A percentile compares a stretch with the other conserved stretches of the same genome.
These are phyloP conservation scores for Spermophilus dauricus DNA, from an alignment of 2,113 vertebrate species.

Conservation along the genomic window DNA sequence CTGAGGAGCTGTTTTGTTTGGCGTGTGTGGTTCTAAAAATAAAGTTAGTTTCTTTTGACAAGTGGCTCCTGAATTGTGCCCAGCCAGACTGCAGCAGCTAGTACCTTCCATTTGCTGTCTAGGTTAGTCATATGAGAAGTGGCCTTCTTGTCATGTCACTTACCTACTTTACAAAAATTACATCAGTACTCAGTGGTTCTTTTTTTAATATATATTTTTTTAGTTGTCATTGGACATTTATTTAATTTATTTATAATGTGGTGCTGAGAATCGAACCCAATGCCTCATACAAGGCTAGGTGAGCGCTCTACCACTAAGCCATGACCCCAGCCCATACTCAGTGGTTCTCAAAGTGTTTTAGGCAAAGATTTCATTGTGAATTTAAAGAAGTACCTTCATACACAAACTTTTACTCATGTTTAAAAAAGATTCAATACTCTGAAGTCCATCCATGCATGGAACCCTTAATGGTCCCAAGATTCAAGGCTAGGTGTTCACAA, in stretches of 20 bases:
- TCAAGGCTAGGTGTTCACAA: background rate
- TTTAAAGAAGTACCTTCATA: background rate
- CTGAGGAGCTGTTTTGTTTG: no score
- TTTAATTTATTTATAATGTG: no score
- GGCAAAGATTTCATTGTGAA: slow-evolving; percentile 46
- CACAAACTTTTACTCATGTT: background rate
- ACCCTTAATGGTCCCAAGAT: background rate
- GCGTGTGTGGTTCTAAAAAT: no score
- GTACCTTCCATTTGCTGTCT: background rate
- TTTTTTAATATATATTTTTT: no score
- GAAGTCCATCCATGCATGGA: background rate
- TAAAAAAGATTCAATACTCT: slow-evolving; percentile 38
- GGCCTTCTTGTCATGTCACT: background rate
- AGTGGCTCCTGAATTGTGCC: no score
- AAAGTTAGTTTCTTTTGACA: no score
- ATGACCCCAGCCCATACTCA: background rate
- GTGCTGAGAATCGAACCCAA: no score
- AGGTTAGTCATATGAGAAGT: background rate
- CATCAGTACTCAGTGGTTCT: no score
- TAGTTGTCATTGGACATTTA: no score
- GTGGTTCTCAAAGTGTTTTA: background rate
- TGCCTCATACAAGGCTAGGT: no score
- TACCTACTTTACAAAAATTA: background rate
- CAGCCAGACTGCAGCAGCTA: no score
- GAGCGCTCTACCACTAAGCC: background rate